Percentiles rank a stretch among this genome's conserved stretches.
Conservation (phyloP, 53 echinoderm and acorn worm genomes). For the Mesocentrotus franciscanus region DNA sequence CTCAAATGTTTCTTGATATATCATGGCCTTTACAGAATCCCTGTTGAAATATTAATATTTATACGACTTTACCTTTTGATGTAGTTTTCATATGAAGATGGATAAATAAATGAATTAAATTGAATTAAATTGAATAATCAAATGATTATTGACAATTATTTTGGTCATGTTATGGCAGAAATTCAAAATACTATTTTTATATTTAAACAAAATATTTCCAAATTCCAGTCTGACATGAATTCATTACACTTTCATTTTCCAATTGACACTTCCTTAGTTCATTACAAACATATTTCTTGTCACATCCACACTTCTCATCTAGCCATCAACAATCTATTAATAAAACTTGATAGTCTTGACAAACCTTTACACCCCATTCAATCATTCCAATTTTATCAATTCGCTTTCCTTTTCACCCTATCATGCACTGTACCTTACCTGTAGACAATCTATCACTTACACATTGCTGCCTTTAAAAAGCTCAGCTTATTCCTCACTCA, state of each 20-base stretch:
- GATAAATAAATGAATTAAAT: no score
- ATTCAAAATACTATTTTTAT: no score
- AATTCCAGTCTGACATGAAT: neutral
- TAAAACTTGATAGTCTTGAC: neutral
- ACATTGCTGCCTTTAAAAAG: neutral
- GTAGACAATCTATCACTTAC: slow-evolving; percentile 17
- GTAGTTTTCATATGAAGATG: no score
- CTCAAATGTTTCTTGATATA: neutral
- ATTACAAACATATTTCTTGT: neutral
- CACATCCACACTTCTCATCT: neutral
- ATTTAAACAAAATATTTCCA: neutral
- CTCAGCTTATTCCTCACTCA: neutral
- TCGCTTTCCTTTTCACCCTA: neutral
- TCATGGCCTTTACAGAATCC: no score
- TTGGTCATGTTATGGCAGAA: no score
- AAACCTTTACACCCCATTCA: slow-evolving; percentile 4
- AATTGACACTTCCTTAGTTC: neutral
- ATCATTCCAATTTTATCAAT: neutral
- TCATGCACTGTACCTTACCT: neutral
- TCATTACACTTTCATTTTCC: neutral
- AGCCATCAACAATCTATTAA: neutral
- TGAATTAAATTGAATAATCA: no score
- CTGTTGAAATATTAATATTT: no score
- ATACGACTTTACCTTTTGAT: no score
- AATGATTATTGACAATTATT: no score